These are phyloP conservation scores for Drusus annulatus DNA, from an alignment of 1,140 invertebrate species.

Conservation along the genomic window DNA sequence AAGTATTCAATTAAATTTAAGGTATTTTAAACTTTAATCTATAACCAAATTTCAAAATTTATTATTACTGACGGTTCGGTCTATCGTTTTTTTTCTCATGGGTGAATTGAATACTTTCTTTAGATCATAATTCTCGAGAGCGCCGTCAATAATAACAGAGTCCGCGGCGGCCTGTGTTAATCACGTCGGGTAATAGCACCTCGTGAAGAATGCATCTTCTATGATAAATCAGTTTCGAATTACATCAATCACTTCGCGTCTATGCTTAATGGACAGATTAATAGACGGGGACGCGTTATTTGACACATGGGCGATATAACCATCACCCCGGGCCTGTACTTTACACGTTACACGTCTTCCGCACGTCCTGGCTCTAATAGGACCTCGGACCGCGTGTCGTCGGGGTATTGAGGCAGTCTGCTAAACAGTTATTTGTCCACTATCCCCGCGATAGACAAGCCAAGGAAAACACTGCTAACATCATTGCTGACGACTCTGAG, in stretches of 20 bases:
- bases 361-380: too few relatives aligned
- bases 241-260: conserved; percentile 28
- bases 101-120: conserved; percentile 6
- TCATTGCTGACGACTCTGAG: too few relatives aligned
- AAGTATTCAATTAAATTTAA: too few relatives aligned
- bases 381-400: neutral
- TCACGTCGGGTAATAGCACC: conserved; percentile 14
- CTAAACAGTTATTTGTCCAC: too few relatives aligned
- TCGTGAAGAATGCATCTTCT: conserved; percentile 26
- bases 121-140: neutral
- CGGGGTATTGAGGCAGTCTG: too few relatives aligned
- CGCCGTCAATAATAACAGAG: conserved; percentile 1
- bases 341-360: too few relatives aligned
- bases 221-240: conserved; percentile 30
- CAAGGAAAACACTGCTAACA: too few relatives aligned
- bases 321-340: conserved; percentile 1
- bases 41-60: too few relatives aligned
- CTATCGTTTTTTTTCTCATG: neutral
- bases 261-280: conserved; percentile 22
- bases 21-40: too few relatives aligned
- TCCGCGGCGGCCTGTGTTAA: neutral
- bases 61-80: too few relatives aligned
- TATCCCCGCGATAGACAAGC: too few relatives aligned
- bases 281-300: conserved; percentile 16
- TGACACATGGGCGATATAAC: conserved; percentile 1